Base-by-base conservation (phyloP, 2,888 invertebrate genomes). In the Lottia scabra region DNA sequence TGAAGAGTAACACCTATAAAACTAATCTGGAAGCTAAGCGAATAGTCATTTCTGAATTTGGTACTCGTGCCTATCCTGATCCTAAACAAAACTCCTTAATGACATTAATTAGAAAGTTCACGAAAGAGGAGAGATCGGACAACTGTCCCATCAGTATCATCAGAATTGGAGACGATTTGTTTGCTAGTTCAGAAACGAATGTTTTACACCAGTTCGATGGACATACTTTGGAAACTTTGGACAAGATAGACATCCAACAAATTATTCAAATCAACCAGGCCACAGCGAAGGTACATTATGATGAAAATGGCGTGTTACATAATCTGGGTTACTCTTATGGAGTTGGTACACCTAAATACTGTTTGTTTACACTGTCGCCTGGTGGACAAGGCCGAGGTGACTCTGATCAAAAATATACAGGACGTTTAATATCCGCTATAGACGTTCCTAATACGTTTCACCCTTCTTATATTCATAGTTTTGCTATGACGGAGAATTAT, bases 121-220 rank as follows among this genome's bases (percentile, higher is more conserved):
- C 56, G 16, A 71, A 92, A 2, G 56, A 19, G 23, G 23, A 56
- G 56, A 56, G 4, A 56, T 87, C 96, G 0, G 97, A 97, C 87
- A 98, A 97, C 87, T 93, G 95, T 0, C 94, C 95, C 93, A 96
- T 97, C 82, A 95, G 96, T 0, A 91, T 97, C 63, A 95, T 96
- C 87, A 95, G 96, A 0, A 94, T 96, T 83, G 95, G 94, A 0
- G 96, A 97, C 88, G 94, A 96, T 87, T 92, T 95, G 73, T 97
- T 95, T 83, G 94, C 96, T 0, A 94, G 96, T 77, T 94, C 95
- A 0, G 97, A 97, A 91, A 92, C 93, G 8, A 95, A 96, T 0
- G 91, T 94, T 27, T 94, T 97, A 81, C 95, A 95, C 87, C 93
- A 90, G 72, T 80, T 92, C 15, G 94, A 96, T 88, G 92, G 94